Evolutionary conservation across 2,888 invertebrate genomes (phyloP), one percentile per base, ranked within the genome.

Genomic region (Antitype chi): DNA sequence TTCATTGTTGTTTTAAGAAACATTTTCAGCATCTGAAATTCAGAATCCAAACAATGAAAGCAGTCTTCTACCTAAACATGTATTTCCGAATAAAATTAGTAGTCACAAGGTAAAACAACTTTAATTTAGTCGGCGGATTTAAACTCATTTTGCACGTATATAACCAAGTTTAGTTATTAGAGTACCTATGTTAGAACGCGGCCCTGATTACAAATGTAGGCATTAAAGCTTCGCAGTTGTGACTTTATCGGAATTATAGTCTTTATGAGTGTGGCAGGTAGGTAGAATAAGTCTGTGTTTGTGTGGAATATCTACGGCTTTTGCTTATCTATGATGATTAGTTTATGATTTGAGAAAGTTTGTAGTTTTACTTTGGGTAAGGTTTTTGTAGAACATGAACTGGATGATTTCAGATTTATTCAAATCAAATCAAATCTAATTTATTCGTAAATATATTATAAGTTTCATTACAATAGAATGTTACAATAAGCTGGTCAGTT

Each of bases 201-300:
- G 55, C 43, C 55, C 76, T 86, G 86, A 80, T 86, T 85, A 84
- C 84, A 85, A 84, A 85, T 82, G 84, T 78, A 64, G 68, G 71
- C 63, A 84, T 79, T 84, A 85, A 80, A 86, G 81, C 81, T 75
- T 81, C 66, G 47, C 72, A 53, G 72, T 70, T 81, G 70, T 72
- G 74, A 79, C 76, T 81, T 85, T 85, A 85, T 85, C 81, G 78
- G 76, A 78, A 76, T 83, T 78, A 78, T 66, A 74, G 75, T 78
- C 78, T 75, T 85, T 82, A 85, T n/a, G 78, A 62, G n/a, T 15
- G 62, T 75, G 68, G 75, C 66, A 71, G 80, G 47, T 71, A 74
- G 13, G 66, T 52, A 13, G 25, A 80, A 43, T 55, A 67, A 64
- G 73, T 64, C 62, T 57, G 71, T 67, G 43, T 69, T 82, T 74